Base-by-base conservation (phyloP, 2,113 vertebrate species). In the Gadus chalcogrammus region DNA sequence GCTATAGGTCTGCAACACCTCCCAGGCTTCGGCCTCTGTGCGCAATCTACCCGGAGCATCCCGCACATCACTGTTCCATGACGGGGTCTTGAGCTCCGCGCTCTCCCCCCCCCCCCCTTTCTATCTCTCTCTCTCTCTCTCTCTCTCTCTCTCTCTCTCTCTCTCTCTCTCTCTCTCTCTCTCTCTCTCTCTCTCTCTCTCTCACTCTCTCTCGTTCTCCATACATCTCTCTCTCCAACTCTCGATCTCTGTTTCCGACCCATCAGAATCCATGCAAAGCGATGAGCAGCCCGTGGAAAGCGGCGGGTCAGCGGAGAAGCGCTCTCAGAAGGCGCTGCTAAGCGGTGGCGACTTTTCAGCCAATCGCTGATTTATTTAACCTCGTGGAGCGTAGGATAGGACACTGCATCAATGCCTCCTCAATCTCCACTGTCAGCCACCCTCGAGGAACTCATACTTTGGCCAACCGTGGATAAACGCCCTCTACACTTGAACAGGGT, bases 251-350 rank as follows among this genome's bases (percentile, higher is more conserved):
- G 24, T 13, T 64, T 79, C 64, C 70, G 53, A 65, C 68, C 73
- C 67, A 78, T 69, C 72, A 72, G 27, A 68, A 83, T 78, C 82
- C 81, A 76, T 67, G 71, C 77, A 74, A 70, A 74, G 67, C 74
- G 71, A 77, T 81, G 74, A 83, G 75, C 67, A 65, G 66, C 64
- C 64, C 60, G 68, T 56, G 61, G 72, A 89, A 83, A 77, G 72
- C 76, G 84, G 74, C 68, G 55, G 82, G 84, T 89, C 86, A 88
- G 86, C 82, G 82, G 80, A 85, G 83, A 80, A 73, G 69, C 56
- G 64, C 75, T 79, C 28, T 74, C 20, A 74, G 80, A 84, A 72
- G 59, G 13, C 12, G 61, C 18, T 48, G 82, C 74, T 75, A 74
- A 83, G 65, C 71, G 73, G 75, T 27, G 75, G 65, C 64, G 52